Percentiles rank a stretch among this genome's conserved stretches.
These are phyloP conservation scores for Mionectes macconnelli DNA, from an alignment of 2,113 vertebrate genomes.

Conservation along the genomic window DNA sequence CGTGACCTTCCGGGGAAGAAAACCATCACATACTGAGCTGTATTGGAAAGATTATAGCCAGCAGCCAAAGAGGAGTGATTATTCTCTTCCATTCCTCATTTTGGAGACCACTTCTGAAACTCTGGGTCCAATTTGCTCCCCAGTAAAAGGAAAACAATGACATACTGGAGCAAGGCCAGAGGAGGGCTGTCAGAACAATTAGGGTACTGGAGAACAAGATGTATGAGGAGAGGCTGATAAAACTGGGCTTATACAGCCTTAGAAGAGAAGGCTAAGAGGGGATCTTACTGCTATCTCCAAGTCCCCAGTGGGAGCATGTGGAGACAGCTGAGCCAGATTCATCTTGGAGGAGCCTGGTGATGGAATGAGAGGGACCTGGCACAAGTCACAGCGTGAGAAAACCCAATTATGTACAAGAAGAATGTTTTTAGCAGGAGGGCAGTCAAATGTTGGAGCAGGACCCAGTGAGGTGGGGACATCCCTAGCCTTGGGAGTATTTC, in stretches of 20 bases:
- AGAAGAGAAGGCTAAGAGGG: not conserved
- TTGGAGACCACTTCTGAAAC: not conserved
- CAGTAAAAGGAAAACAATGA: slow-evolving; percentile 13
- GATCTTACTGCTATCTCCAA: not conserved
- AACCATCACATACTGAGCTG: not conserved
- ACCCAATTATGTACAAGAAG: not conserved
- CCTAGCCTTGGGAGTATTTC: not conserved
- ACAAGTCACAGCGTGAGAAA: not conserved
- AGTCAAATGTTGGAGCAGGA: not conserved
- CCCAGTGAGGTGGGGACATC: not conserved
- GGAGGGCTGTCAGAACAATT: slow-evolving; percentile 28
- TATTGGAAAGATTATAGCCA: not conserved
- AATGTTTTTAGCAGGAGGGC: not conserved
- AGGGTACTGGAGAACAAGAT: not conserved
- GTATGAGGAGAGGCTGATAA: not conserved
- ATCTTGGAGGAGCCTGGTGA: not conserved
- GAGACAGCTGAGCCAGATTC: not conserved
- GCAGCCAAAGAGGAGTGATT: not conserved
- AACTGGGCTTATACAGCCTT: not conserved
- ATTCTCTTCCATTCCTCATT: not conserved
- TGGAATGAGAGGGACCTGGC: not conserved
- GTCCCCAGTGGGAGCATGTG: not conserved
- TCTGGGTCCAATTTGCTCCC: not conserved
- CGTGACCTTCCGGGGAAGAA: slow-evolving; percentile 23
- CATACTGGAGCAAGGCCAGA: slow-evolving; percentile 30